Conservation (phyloP, 2,113 vertebrate genomes). For the Pyrgilauda ruficollis region DNA sequence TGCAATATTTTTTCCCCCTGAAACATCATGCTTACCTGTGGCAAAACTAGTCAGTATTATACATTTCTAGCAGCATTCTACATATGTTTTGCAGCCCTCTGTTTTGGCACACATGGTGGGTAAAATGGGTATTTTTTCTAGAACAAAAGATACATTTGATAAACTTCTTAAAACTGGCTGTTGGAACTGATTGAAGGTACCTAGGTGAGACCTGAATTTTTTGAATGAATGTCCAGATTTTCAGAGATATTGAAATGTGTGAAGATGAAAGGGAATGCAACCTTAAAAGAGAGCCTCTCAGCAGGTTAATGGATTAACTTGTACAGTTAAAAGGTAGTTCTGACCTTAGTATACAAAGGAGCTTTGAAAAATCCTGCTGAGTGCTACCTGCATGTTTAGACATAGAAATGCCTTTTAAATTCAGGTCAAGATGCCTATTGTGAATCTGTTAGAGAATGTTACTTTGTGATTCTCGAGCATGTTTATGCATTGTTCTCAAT, state of each 20-base stretch:
- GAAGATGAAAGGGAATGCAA: neutral
- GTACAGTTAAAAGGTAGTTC: neutral
- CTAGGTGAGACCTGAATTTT: neutral
- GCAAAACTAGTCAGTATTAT: neutral
- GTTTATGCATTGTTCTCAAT: neutral
- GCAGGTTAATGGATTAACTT: neutral
- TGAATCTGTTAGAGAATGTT: neutral
- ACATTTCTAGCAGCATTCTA: neutral
- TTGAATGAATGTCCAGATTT: neutral
- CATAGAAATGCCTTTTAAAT: neutral
- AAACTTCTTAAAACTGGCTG: neutral
- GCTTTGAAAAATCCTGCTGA: neutral
- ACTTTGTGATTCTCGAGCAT: neutral
- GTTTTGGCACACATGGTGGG: rapidly evolving
- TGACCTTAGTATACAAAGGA: neutral
- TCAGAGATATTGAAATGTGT: neutral
- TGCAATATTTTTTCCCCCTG: neutral
- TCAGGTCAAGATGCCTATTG: neutral
- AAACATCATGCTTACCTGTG: neutral
- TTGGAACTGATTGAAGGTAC: neutral
- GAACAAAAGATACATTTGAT: neutral
- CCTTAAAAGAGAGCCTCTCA: neutral
- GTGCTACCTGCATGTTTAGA: neutral
- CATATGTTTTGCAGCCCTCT: neutral
- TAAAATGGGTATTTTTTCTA: neutral